Percentiles rank a stretch among this genome's conserved stretches.
phyloP scores from a whole-genome alignment of 2,113 vertebrate species.

The human region DNA sequence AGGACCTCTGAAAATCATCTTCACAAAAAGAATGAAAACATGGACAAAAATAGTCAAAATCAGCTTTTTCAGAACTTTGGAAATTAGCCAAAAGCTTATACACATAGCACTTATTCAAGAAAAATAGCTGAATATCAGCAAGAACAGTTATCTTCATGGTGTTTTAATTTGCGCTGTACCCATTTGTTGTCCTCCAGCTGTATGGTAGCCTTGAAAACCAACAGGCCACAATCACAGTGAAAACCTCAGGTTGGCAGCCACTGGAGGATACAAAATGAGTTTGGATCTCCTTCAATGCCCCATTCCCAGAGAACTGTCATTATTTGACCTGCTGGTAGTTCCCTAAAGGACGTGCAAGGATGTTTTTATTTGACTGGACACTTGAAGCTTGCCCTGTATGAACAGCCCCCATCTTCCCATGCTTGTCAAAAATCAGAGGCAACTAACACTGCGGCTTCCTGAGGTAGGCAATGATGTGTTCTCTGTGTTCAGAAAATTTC shows the following conservation, averaged over 20 bases:
- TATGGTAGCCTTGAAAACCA: neutral
- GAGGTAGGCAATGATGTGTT: neutral
- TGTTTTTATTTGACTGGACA: neutral
- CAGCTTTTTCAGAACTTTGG: neutral
- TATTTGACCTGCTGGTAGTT: neutral
- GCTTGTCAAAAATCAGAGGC: neutral
- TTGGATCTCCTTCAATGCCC: neutral
- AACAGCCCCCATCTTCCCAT: neutral
- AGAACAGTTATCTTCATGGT: neutral
- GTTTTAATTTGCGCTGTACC: neutral
- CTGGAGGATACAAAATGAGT: neutral
- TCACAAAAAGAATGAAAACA: neutral
- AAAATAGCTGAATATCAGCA: neutral
- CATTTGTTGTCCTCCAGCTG: neutral
- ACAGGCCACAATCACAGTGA: neutral
- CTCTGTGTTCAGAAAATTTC: neutral
- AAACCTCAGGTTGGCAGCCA: neutral
- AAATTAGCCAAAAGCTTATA: slow-evolving; percentile 8
- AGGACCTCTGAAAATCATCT: neutral
- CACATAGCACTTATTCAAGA: neutral
- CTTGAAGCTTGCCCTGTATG: neutral
- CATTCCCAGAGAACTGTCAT: neutral
- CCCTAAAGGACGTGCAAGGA: neutral
- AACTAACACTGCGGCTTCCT: neutral
- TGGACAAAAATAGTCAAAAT: neutral